Base-by-base conservation (phyloP, 1,140 invertebrate species). In the Cyrtorhinus lividipennis region DNA sequence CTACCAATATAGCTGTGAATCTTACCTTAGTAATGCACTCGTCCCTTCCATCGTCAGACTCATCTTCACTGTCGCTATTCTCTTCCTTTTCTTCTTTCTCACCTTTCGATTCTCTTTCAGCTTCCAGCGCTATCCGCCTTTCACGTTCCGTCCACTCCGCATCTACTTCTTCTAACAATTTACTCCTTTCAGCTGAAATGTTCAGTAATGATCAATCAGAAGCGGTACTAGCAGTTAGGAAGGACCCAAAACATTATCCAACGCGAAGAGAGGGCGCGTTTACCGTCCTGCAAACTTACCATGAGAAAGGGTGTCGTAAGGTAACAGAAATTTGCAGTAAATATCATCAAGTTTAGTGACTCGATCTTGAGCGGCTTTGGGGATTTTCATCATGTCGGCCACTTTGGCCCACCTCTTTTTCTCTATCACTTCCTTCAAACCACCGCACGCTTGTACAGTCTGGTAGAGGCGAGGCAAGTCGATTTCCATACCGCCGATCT, bases 271-370 rank as follows among this genome's bases (percentile, higher is more conserved):
- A n/a, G n/a, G n/a, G n/a, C n/a, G n/a, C n/a, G n/a, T n/a, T n/a
- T n/a, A n/a, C n/a, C n/a, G n/a, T n/a, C n/a, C n/a, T n/a, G n/a
- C n/a, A n/a, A n/a, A 73, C 72, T 72, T 72, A 86, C 84, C 76
- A 69, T 81, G 78, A 1, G 87, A 86, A 3, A 96, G 73, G 0
- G 87, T 90, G 67, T 92, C 90, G 72, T 93, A 96, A 0, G 92
- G 90, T 62, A 97, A 74, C 25, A 96, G 76, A 76, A 92, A 95
- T 81, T 92, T 93, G 73, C 91, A 90, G 72, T 95, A 97, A 62
- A 94, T 86, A 68, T 90, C 85, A 72, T 96, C 92, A 8, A 97
- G 74, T 72, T 92, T 91, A 1, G 85, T 86, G 2, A 87, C 83
- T 24, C 89, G 78, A 73, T 92, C 89, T 69, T 91, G 87, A 0